phyloP scores from a whole-genome alignment of 2,888 invertebrate genomes.

The Erpobdella octoculata region DNA sequence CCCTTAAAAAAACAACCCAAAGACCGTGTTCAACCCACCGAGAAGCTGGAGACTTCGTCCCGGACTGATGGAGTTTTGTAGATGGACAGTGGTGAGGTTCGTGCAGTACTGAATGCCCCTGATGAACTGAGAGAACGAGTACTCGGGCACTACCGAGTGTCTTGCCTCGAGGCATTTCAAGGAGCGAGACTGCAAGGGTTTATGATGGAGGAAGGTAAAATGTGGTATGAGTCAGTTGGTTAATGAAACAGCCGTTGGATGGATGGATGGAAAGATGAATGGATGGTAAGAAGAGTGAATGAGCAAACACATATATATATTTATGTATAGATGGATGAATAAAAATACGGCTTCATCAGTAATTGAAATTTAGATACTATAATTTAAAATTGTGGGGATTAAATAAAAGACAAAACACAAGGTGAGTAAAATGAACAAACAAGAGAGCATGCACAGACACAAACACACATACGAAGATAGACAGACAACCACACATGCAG shows the following conservation, averaged over 20 bases:
- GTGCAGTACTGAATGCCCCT: constrained; percentile 55
- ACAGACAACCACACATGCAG: not conserved
- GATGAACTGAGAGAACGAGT: constrained; percentile 66
- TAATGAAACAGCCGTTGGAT: not conserved
- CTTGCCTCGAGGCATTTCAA: constrained; percentile 63
- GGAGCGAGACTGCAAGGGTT: constrained; percentile 60
- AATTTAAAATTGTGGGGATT: no score
- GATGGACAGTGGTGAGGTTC: constrained; percentile 65
- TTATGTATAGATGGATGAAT: no score
- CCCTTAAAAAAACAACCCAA: not conserved
- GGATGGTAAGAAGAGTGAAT: no score
- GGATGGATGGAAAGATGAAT: no score
- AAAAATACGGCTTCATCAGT: no score
- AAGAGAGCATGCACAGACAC: not conserved
- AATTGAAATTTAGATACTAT: no score
- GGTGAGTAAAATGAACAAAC: not conserved
- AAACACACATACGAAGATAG: not conserved
- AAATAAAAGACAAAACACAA: no score
- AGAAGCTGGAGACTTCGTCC: constrained; percentile 70
- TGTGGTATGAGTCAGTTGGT: not conserved
- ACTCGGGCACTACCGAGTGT: constrained; percentile 62
- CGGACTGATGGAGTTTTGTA: constrained; percentile 68
- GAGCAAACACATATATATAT: no score
- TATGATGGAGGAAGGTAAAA: not conserved
- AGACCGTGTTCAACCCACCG: constrained; percentile 52